phyloP scores from a whole-genome alignment of 2,888 invertebrate species.

The Mythimna pallens region DNA sequence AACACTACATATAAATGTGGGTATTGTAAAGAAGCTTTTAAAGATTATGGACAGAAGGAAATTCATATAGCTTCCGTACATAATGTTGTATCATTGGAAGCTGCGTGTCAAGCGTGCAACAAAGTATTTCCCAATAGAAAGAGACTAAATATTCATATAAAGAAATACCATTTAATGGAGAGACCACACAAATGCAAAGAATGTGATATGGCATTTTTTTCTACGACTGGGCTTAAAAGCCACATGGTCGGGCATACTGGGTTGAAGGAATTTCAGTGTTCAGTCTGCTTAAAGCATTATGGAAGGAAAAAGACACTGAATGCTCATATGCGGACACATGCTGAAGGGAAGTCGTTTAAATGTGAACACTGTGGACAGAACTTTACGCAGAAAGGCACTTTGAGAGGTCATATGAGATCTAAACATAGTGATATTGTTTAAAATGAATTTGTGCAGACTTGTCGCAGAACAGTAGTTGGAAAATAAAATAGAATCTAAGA shows the following conservation, averaged over 20 bases:
- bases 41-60: conserved; percentile 67
- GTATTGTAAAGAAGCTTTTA: conserved; percentile 71
- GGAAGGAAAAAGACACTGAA: conserved; percentile 77
- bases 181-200: conserved; percentile 60
- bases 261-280: conserved; percentile 78
- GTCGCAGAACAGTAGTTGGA: too few species aligned
- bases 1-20: conserved; percentile 66
- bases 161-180: conserved; percentile 69
- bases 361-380: conserved; percentile 60
- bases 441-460: background rate
- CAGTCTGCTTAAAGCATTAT: conserved; percentile 74
- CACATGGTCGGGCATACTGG: conserved; percentile 84
- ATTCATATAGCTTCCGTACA: conserved; percentile 68
- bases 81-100: conserved; percentile 52
- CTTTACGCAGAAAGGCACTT: conserved; percentile 73
- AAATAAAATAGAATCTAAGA: background rate
- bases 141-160: conserved; percentile 65
- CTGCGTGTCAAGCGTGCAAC: conserved; percentile 72
- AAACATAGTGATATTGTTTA: conserved; percentile 46
- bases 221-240: conserved; percentile 74
- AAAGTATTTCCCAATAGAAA: conserved; percentile 65
- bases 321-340: conserved; percentile 75
- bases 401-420: conserved; percentile 69
- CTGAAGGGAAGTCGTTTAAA: conserved; percentile 59
- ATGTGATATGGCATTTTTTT: conserved; percentile 64